A percentile compares a stretch with the other conserved stretches of the same genome.
phyloP scores from a whole-genome alignment of 2,888 invertebrate species.

The Dicyrtoma fusca region DNA sequence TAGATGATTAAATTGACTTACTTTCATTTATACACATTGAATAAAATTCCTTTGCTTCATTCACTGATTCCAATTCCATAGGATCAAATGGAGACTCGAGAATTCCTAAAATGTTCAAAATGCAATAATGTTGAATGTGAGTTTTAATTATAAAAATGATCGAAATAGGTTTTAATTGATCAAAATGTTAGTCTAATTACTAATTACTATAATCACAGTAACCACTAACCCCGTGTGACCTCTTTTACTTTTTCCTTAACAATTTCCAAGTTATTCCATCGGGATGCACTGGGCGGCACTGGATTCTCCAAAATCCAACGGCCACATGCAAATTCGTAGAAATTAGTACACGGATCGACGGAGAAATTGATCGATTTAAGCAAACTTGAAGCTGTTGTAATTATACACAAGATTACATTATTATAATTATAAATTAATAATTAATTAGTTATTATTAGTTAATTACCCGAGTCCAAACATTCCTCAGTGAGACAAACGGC shows the following conservation, averaged over 20 bases:
- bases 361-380: slow-evolving; percentile 47
- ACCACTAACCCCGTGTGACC: slow-evolving; percentile 42
- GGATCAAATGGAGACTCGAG: slow-evolving; percentile 39
- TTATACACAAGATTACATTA: no score
- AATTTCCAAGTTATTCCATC: slow-evolving; percentile 48
- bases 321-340: slow-evolving; percentile 49
- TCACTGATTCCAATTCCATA: slow-evolving; percentile 46
- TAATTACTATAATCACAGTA: no score
- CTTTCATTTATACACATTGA: slow-evolving; percentile 41
- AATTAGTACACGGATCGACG: slow-evolving; percentile 51
- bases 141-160: no score
- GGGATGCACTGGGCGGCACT: slow-evolving; percentile 39
- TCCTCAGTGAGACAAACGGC: no score
- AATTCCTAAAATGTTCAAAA: slow-evolving; percentile 37
- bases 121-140: no score
- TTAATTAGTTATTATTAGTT: no score
- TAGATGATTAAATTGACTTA: slow-evolving; percentile 7
- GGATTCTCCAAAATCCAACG: slow-evolving; percentile 48
- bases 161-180: neutral
- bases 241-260: slow-evolving; percentile 47
- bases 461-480: no score
- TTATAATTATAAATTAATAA: no score
- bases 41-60: slow-evolving; percentile 51
- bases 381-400: slow-evolving; percentile 42
- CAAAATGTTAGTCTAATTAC: no score